A percentile compares a stretch with the other conserved stretches of the same genome.
Evolutionary conservation across 2,797 vertebrate genomes (phyloP).

Genomic region (Mycteria americana): DNA sequence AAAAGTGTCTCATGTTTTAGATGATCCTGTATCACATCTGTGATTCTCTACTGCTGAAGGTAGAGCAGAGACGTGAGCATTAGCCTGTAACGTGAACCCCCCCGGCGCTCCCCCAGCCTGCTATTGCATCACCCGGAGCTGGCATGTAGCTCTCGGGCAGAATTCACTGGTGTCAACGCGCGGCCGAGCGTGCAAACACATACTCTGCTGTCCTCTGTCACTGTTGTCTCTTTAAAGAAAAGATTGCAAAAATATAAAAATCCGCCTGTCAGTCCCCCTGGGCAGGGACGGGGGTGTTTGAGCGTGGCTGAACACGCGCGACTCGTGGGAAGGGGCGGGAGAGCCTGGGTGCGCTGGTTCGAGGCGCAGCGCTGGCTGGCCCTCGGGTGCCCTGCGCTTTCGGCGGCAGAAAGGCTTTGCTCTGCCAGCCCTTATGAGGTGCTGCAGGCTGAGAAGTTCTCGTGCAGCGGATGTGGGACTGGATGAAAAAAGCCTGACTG

Average conservation of each 20-base stretch:
- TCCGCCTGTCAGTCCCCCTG: background rate
- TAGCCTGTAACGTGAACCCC: accelerated
- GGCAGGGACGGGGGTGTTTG: accelerated
- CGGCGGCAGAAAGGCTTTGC: background rate
- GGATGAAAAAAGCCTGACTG: background rate
- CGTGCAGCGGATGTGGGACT: background rate
- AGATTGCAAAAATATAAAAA: background rate
- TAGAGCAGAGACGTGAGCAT: background rate
- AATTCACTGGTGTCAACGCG: accelerated
- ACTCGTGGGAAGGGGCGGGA: too few relatives aligned
- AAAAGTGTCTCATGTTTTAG: background rate
- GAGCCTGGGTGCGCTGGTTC: accelerated
- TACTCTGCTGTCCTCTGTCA: background rate
- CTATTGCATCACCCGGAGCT: background rate
- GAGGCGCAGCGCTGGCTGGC: accelerated
- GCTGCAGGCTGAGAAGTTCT: accelerated
- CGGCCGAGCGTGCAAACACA: accelerated
- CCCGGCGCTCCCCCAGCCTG: accelerated
- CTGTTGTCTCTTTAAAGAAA: background rate
- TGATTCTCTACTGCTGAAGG: background rate
- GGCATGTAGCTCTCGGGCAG: accelerated
- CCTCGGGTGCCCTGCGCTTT: accelerated
- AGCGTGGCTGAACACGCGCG: accelerated
- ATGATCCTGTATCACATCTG: background rate
- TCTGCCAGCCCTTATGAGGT: accelerated